A percentile compares a stretch with the other conserved stretches of the same genome.
These are phyloP conservation scores for Astur gentilis DNA, from an alignment of 2,113 vertebrate genomes.

Conservation along the genomic window DNA sequence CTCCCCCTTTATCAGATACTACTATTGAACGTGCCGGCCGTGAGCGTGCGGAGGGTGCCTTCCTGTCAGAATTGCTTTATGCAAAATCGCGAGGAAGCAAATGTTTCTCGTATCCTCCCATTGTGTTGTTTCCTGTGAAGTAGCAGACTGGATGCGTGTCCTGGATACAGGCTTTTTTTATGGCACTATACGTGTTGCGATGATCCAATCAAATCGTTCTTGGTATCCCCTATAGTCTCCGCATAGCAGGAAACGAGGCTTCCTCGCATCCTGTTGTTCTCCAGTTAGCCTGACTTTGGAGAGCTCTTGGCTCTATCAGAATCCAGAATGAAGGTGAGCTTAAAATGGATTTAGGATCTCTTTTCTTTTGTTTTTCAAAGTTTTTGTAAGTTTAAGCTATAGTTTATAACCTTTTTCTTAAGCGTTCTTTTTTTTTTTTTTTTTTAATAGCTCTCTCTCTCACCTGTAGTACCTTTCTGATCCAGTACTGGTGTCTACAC, in stretches of 20 bases:
- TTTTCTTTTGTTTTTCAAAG: background rate
- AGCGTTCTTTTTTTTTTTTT: background rate
- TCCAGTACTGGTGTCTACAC: background rate
- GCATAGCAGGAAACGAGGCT: conserved; percentile 59
- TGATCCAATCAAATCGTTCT: conserved; percentile 36
- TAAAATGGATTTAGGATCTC: background rate
- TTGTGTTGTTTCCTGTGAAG: conserved; percentile 64
- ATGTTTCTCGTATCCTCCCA: conserved; percentile 7
- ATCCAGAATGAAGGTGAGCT: conserved; percentile 78
- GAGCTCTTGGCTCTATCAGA: background rate
- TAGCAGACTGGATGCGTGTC: background rate
- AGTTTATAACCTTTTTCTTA: background rate
- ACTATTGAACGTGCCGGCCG: background rate
- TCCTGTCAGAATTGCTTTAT: background rate
- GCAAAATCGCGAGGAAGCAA: conserved; percentile 17
- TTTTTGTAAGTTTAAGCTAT: background rate
- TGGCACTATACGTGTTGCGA: background rate
- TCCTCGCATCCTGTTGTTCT: conserved; percentile 67
- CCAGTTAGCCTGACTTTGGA: conserved; percentile 2
- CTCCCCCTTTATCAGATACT: background rate
- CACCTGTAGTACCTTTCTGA: background rate
- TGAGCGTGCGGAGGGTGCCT: background rate
- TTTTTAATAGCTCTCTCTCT: background rate
- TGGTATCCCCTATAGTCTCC: conserved; percentile 4
- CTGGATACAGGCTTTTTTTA: conserved; percentile 37